Percentiles rank a stretch among this genome's conserved stretches.
phyloP scores from a whole-genome alignment of 2,888 invertebrate species.

The Chymomyza procnemis region DNA sequence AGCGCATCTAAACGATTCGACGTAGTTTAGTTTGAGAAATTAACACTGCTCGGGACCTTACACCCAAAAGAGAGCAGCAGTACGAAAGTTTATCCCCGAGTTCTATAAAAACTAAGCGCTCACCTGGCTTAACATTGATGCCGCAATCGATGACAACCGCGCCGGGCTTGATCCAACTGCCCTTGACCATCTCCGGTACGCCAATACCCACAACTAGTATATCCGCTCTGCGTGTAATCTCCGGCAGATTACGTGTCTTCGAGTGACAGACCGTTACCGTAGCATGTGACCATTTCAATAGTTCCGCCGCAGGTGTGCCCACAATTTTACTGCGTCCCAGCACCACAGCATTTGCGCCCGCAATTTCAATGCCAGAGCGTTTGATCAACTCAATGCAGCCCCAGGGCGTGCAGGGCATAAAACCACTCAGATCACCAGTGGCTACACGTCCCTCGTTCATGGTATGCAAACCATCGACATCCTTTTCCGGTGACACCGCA shows the following conservation, averaged over 20 bases:
- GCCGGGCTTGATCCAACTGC: conserved; percentile 97
- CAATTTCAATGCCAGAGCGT: conserved; percentile 86
- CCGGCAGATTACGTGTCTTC: conserved; percentile 89
- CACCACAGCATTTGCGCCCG: conserved; percentile 93
- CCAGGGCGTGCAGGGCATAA: conserved; percentile 97
- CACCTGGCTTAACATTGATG: conserved; percentile 94
- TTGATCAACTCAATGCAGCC: conserved; percentile 92
- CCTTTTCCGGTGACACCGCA: conserved; percentile 91
- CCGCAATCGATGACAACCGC: conserved; percentile 99
- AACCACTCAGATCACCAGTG: conserved; percentile 92
- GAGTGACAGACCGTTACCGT: conserved; percentile 99
- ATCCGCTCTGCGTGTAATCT: conserved; percentile 90
- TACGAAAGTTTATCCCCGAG: no score
- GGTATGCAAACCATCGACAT: conserved; percentile 96
- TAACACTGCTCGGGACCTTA: no score
- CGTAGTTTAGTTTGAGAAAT: no score
- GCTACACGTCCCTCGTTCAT: conserved; percentile 95
- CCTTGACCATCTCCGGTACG: conserved; percentile 91
- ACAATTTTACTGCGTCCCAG: conserved; percentile 98
- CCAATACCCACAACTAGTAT: conserved; percentile 98
- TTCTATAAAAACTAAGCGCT: no score
- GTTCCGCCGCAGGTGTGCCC: conserved; percentile 95
- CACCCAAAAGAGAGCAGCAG: no score
- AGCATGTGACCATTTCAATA: conserved; percentile 97
- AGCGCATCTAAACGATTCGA: no score